phyloP scores from a whole-genome alignment of 1,140 invertebrate genomes.

The Nasonia longicornis region DNA sequence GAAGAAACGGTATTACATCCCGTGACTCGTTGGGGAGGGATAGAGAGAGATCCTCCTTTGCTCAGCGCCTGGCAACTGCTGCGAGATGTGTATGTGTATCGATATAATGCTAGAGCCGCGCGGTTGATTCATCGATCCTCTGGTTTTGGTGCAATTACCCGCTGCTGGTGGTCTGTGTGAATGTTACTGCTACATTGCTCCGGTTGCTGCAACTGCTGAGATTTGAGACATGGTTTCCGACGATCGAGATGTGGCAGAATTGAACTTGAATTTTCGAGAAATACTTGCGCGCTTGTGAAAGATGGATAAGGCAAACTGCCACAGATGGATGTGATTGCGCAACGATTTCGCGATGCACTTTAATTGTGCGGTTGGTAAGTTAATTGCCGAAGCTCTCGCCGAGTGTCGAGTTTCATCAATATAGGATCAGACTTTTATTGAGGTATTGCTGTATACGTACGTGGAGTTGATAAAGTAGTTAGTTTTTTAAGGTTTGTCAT shows the following conservation, averaged over 20 bases:
- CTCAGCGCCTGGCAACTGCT: constrained; percentile 12
- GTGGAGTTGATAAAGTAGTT: neutral
- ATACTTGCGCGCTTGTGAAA: neutral
- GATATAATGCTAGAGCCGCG: neutral
- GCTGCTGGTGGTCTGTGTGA: neutral
- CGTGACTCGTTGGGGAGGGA: neutral
- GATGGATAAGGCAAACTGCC: neutral
- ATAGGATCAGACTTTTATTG: neutral
- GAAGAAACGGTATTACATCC: neutral
- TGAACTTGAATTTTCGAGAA: neutral
- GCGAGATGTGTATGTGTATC: constrained; percentile 8
- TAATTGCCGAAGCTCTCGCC: neutral
- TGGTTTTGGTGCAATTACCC: neutral
- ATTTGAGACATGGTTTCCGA: neutral
- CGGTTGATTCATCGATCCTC: constrained; percentile 23
- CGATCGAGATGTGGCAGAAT: neutral
- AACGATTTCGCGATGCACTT: neutral
- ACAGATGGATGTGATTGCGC: neutral
- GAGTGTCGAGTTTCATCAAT: constrained; percentile 6
- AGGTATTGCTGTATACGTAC: neutral
- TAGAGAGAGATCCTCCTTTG: neutral
- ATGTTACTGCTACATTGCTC: neutral
- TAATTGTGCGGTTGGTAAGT: constrained; percentile 18
- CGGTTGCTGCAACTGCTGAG: neutral
- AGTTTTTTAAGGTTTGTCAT: neutral